Base-by-base conservation (phyloP, 2,888 invertebrate genomes). In the Pseudococcus viburni region DNA sequence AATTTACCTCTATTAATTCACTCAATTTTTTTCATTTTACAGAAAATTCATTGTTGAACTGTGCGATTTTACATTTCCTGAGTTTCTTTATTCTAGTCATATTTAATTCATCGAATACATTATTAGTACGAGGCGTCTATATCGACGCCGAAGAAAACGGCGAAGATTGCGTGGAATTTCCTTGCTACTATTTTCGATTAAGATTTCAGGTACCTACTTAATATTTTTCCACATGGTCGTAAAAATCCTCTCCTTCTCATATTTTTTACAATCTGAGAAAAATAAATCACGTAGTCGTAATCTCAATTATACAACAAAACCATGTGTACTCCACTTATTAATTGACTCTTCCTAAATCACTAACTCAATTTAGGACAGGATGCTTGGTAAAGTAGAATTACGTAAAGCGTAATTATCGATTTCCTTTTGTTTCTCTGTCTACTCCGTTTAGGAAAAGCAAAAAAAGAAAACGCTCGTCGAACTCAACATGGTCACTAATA, bases 71-170 rank as follows among this genome's bases (percentile, higher is more conserved):
- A 0, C 95, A 96, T 92, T 92, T 95, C 90, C 93, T 95, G 89
- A 95, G 96, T 90, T 93, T 97, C 89, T 91, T 94, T 0, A 92
- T 96, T 64, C 93, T 97, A 86, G 94, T 96, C 86, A 93, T 96
- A 11, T 93, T 97, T 88, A 96, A 96, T 91, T 96, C 96, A 91
- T 95, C 96, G 90, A 97, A 97, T 92, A 96, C 97, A 0, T 93
- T 97, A 87, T 93, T 97, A 89, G 97, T 97, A 4, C 94, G 97
- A 80, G 97, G 97, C 0, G 96, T 97, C 1, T 96, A 96, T 92
- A 96, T 97, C 88, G 97, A 97, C 91, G 97, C 95, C 0, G 96
- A 96, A 90, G 96, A 96, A 90, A 94, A 95, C 0, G 95, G 95
- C 0, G 96, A 96, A 19, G 95, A 96, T 90, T 96, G 96, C 91